These are phyloP conservation scores for Lamprotornis superbus DNA, from an alignment of 2,113 vertebrate genomes.

Conservation along the genomic window DNA sequence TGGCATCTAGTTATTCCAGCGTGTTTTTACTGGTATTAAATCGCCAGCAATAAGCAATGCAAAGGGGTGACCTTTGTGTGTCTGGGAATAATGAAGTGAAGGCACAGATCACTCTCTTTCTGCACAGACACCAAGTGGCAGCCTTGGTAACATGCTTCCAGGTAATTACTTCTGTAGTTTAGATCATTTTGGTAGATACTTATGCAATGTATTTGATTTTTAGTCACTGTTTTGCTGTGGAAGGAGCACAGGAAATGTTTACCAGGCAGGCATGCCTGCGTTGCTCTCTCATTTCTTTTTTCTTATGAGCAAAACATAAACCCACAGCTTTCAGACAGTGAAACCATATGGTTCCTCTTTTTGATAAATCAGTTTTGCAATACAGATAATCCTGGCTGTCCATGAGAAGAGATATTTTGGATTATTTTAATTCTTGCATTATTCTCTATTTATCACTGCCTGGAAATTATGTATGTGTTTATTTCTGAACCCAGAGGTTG, in stretches of 20 bases:
- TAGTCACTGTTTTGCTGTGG: background rate
- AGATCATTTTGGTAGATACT: background rate
- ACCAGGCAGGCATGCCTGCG: background rate
- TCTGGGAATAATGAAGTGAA: background rate
- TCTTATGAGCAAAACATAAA: slow-evolving; percentile 9
- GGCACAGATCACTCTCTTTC: background rate
- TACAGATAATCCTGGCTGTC: background rate
- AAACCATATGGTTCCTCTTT: slow-evolving; percentile 4
- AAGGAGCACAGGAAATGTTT: background rate
- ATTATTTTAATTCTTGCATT: slow-evolving; percentile 20
- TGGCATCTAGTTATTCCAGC: background rate
- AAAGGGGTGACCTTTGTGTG: background rate
- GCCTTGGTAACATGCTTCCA: background rate
- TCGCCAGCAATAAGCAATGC: background rate
- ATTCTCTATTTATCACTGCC: background rate
- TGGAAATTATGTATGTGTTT: background rate
- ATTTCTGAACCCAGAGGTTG: background rate
- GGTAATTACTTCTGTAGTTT: background rate
- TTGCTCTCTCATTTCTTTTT: background rate
- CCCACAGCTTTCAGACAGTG: background rate
- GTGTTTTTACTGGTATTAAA: background rate
- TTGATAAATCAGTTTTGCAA: background rate
- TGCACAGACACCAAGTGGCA: background rate
- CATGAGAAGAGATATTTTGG: background rate
- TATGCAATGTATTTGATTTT: background rate